phyloP scores from a whole-genome alignment of 2,888 invertebrate genomes.

The Zhuqinia jingwanae region DNA sequence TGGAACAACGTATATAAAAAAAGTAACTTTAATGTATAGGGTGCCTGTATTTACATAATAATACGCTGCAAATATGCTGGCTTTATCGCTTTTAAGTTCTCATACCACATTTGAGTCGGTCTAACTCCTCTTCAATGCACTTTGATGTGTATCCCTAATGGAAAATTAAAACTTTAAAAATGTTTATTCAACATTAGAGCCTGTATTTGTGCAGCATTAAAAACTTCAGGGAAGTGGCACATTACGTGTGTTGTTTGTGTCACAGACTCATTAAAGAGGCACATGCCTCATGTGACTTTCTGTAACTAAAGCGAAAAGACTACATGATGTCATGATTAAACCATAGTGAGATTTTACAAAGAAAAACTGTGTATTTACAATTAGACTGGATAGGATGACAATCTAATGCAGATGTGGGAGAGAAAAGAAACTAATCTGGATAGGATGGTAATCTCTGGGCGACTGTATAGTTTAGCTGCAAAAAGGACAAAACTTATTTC shows the following conservation, averaged over 20 bases:
- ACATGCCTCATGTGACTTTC: constrained; percentile 3
- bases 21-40: no score
- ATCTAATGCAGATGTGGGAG: background rate
- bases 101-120: no score
- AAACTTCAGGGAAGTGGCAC: constrained; percentile 5
- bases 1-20: no score
- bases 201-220: background rate
- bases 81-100: no score
- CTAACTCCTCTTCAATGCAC: no score
- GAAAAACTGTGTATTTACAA: background rate
- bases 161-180: background rate
- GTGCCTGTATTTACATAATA: no score
- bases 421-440: background rate
- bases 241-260: constrained; percentile 49
- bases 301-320: background rate
- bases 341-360: background rate
- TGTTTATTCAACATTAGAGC: no score
- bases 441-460: background rate
- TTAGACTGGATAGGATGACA: background rate
- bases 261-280: constrained; percentile 54
- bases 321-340: constrained; percentile 4
- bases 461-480: constrained; percentile 10
- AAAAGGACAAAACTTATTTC: constrained; percentile 62
- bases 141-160: background rate
- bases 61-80: no score